Percentiles rank a stretch among this genome's conserved stretches.
These are phyloP conservation scores for Unio pictorum DNA, from an alignment of 2,888 invertebrate genomes.

Conservation along the genomic window DNA sequence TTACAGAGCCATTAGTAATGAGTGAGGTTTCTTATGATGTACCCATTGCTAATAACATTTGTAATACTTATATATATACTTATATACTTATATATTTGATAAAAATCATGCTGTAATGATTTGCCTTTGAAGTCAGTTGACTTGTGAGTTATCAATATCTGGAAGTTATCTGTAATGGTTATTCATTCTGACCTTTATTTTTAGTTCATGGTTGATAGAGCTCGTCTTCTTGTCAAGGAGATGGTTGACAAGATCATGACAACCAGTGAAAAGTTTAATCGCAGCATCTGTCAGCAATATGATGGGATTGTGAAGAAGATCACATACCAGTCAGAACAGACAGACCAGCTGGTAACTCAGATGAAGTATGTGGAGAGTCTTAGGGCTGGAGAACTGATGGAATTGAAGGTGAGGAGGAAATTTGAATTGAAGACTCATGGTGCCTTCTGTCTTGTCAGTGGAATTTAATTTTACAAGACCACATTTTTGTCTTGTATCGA, in stretches of 20 bases:
- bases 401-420: slow-evolving; percentile 54
- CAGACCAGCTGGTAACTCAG: slow-evolving; percentile 65
- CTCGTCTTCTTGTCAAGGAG: slow-evolving; percentile 52
- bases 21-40: too few relatives aligned
- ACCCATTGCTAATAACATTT: too few relatives aligned
- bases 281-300: slow-evolving; percentile 68
- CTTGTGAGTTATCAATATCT: neutral
- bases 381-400: slow-evolving; percentile 60
- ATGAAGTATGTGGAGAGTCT: slow-evolving; percentile 69
- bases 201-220: slow-evolving; percentile 65
- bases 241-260: slow-evolving; percentile 63
- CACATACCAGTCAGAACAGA: slow-evolving; percentile 65
- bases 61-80: too few relatives aligned
- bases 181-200: neutral
- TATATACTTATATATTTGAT: too few relatives aligned
- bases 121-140: neutral
- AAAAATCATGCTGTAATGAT: too few relatives aligned
- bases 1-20: too few relatives aligned
- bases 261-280: slow-evolving; percentile 65
- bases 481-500: too few relatives aligned
- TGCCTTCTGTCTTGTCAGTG: too few relatives aligned
- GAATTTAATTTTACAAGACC: too few relatives aligned
- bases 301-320: slow-evolving; percentile 67
- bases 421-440: too few relatives aligned
- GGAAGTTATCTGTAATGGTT: neutral